Percentiles rank a stretch among this genome's conserved stretches.
phyloP scores from a whole-genome alignment of 2,888 invertebrate species.

The Macrosiphum euphorbiae region DNA sequence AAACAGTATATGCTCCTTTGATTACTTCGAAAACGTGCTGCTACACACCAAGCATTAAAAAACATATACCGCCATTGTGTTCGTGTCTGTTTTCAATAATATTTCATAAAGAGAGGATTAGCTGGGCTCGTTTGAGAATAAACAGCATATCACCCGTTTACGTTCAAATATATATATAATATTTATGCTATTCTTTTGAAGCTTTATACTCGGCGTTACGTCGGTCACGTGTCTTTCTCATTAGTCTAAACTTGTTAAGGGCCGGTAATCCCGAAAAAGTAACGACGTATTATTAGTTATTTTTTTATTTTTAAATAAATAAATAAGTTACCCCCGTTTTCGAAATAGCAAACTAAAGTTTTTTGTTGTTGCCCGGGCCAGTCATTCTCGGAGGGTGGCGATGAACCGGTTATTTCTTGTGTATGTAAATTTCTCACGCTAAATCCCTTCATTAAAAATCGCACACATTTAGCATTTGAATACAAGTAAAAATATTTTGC shows the following conservation, averaged over 20 bases:
- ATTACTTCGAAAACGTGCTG: background rate
- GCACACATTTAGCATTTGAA: background rate
- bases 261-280: conserved; percentile 50
- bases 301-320: conserved; percentile 24
- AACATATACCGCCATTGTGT: conserved; percentile 27
- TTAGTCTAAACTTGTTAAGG: conserved; percentile 56
- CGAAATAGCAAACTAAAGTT: conserved; percentile 1
- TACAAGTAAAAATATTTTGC: conserved; percentile 24
- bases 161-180: background rate
- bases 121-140: conserved; percentile 47
- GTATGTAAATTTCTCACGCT: conserved; percentile 46
- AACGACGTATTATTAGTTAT: conserved; percentile 47
- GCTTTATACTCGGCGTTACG: conserved; percentile 47
- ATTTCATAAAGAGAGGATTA: conserved; percentile 60
- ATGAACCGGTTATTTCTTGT: conserved; percentile 34
- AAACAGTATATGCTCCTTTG: background rate
- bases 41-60: conserved; percentile 4
- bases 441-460: conserved; percentile 54
- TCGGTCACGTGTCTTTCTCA: conserved; percentile 63
- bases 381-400: conserved; percentile 5
- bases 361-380: conserved; percentile 32
- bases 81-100: conserved; percentile 44
- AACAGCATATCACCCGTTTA: conserved; percentile 10
- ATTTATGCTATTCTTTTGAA: conserved; percentile 54
- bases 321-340: conserved; percentile 39